A percentile compares a stretch with the other conserved stretches of the same genome.
phyloP scores from a whole-genome alignment of 1,140 invertebrate genomes.

The Phymorhynchus buccinoides region DNA sequence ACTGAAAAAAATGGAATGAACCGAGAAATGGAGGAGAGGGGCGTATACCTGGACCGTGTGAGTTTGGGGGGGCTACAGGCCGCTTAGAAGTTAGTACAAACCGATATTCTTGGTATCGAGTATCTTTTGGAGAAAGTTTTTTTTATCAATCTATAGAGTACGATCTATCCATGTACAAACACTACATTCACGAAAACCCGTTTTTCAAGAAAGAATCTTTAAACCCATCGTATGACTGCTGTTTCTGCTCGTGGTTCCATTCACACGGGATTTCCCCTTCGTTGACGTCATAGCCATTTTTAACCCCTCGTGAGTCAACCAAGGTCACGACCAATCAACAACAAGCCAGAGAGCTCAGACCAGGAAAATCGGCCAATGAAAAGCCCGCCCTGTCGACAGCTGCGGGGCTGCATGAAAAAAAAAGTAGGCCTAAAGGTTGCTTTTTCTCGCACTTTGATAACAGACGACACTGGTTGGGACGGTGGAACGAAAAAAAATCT shows the following conservation, averaged over 20 bases:
- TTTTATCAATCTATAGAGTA: too few species aligned
- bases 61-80: too few species aligned
- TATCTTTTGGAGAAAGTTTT: too few species aligned
- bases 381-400: neutral
- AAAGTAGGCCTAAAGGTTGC: neutral
- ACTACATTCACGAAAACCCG: too few species aligned
- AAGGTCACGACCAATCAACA: constrained; percentile 15
- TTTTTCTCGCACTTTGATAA: neutral
- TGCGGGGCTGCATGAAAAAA: neutral
- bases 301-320: constrained; percentile 25
- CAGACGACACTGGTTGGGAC: too few species aligned
- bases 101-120: too few species aligned
- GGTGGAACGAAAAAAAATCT: neutral
- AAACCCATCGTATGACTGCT: neutral
- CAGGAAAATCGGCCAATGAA: neutral
- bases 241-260: neutral
- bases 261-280: constrained; percentile 28
- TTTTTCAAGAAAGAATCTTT: too few species aligned
- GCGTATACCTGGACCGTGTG: too few species aligned
- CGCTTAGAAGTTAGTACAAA: too few species aligned
- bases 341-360: constrained; percentile 5
- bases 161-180: too few species aligned
- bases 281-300: constrained; percentile 33
- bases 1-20: too few species aligned
- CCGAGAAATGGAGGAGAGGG: too few species aligned